Percentiles rank a stretch among this genome's conserved stretches.
Conservation (phyloP, 2,797 vertebrate species). For the Spheniscus humboldti region DNA sequence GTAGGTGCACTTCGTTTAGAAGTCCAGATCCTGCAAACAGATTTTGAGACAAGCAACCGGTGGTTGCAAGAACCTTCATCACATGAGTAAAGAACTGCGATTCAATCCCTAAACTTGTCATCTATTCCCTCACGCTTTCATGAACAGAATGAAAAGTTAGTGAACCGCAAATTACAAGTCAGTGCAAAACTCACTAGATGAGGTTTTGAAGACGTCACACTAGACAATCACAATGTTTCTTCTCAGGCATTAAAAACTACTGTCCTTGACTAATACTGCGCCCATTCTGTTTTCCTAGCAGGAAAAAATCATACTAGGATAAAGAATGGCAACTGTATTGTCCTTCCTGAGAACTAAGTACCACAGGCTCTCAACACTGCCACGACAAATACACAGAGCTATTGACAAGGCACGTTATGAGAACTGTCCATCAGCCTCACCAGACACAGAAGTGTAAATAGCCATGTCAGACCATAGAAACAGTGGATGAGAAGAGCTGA, state of each 20-base stretch:
- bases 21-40: background rate
- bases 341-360: background rate
- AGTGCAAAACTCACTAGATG: background rate
- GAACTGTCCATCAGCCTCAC: background rate
- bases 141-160: background rate
- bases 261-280: background rate
- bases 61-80: background rate
- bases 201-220: background rate
- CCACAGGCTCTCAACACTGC: background rate
- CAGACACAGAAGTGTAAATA: background rate
- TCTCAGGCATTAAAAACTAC: conserved; percentile 3
- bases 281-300: background rate
- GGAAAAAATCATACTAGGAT: background rate
- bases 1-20: background rate
- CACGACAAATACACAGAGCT: background rate
- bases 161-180: background rate
- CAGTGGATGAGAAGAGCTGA: background rate
- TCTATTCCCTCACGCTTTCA: background rate
- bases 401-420: background rate
- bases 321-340: conserved; percentile 7
- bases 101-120: background rate
- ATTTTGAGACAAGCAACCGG: background rate
- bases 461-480: background rate
- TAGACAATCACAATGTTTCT: background rate
- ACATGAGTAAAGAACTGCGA: background rate